Percentiles rank a stretch among this genome's conserved stretches.
These are phyloP conservation scores for Limenitis camilla DNA, from an alignment of 2,888 invertebrate genomes.

Conservation along the genomic window DNA sequence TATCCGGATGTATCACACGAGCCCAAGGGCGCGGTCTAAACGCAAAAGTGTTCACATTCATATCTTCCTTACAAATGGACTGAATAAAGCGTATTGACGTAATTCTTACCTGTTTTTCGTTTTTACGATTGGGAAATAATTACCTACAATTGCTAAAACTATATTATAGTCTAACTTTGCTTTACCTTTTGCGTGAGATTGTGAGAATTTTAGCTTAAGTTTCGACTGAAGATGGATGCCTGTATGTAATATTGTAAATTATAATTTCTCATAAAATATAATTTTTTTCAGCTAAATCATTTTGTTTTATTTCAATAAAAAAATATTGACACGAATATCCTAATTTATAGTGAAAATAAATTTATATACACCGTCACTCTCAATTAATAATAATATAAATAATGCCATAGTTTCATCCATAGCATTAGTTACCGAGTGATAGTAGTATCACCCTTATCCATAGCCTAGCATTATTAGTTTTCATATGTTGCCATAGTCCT, in stretches of 20 bases:
- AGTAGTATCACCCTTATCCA: too few species aligned
- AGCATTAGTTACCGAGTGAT: too few species aligned
- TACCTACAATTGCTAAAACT: slow-evolving; percentile 72
- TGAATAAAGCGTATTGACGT: slow-evolving; percentile 57
- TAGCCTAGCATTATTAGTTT: too few species aligned
- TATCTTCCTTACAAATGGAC: slow-evolving; percentile 54
- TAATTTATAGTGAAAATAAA: too few species aligned
- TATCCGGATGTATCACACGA: slow-evolving; percentile 15
- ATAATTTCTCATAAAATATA: slow-evolving; percentile 77
- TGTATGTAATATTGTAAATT: slow-evolving; percentile 77
- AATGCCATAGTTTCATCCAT: too few species aligned
- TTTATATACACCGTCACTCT: too few species aligned
- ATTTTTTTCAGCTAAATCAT: slow-evolving; percentile 72
- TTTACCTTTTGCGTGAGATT: slow-evolving; percentile 76
- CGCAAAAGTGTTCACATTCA: slow-evolving; percentile 14
- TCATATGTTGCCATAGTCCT: too few species aligned
- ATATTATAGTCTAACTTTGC: slow-evolving; percentile 76
- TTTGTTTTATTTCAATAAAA: slow-evolving; percentile 45
- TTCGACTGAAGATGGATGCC: slow-evolving; percentile 75
- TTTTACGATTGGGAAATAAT: slow-evolving; percentile 63
- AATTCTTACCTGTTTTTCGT: slow-evolving; percentile 54
- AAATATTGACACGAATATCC: background rate
- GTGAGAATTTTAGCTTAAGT: slow-evolving; percentile 76
- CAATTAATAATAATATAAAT: too few species aligned
- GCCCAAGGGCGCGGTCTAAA: slow-evolving; percentile 11